A percentile compares a stretch with the other conserved stretches of the same genome.
Conservation (phyloP, 1,140 invertebrate species). For the Drosophila pachea region DNA sequence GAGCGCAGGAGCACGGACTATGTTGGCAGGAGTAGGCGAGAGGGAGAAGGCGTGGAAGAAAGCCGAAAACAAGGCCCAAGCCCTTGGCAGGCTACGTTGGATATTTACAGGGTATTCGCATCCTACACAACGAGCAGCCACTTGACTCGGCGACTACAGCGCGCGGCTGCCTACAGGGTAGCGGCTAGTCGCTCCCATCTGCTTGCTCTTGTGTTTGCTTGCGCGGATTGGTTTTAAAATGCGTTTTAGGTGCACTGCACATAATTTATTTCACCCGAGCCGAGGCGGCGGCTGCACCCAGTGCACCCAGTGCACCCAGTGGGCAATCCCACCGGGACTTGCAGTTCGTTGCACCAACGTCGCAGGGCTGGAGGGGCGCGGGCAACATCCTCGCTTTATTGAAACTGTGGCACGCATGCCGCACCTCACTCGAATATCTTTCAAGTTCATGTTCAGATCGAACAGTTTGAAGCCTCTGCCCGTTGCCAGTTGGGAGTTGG, state of each 20-base stretch:
- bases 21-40: neutral
- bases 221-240: constrained; percentile 1
- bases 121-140: too few relatives aligned
- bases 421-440: constrained; percentile 58
- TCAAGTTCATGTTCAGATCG: constrained; percentile 66
- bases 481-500: constrained; percentile 17
- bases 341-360: constrained; percentile 62
- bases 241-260: constrained; percentile 28
- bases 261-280: constrained; percentile 44
- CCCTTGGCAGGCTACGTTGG: too few relatives aligned
- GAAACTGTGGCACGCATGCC: constrained; percentile 20
- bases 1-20: neutral
- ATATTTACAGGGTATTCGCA: too few relatives aligned
- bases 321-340: constrained; percentile 35
- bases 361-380: neutral
- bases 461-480: constrained; percentile 52
- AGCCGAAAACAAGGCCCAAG: too few relatives aligned
- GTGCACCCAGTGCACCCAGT: neutral
- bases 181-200: neutral
- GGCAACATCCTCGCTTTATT: constrained; percentile 6
- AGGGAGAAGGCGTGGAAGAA: neutral
- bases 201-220: neutral
- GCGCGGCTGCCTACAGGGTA: neutral
- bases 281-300: constrained; percentile 1
- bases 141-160: too few relatives aligned